Evolutionary conservation across 2,113 vertebrate species (phyloP).

Genomic region (Microtus ochrogaster): DNA sequence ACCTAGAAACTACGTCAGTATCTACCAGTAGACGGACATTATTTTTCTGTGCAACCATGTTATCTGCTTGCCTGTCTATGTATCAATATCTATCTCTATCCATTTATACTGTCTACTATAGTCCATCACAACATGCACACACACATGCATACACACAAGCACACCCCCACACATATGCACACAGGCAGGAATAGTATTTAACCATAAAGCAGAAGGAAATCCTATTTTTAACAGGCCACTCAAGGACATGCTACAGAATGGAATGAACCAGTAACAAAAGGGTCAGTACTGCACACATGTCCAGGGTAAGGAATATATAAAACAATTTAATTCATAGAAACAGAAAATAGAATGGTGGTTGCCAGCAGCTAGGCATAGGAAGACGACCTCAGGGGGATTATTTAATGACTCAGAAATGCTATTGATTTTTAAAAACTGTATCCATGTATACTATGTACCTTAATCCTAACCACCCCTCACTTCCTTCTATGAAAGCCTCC

Average conservation of each 20-base stretch:
- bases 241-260: background rate
- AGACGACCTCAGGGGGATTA: background rate
- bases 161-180: background rate
- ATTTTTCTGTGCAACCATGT: background rate
- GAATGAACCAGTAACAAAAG: background rate
- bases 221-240: background rate
- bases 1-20: background rate
- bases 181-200: background rate
- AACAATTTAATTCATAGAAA: background rate
- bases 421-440: background rate
- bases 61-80: background rate
- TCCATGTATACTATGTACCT: background rate
- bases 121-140: background rate
- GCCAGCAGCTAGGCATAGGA: background rate
- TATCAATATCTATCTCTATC: background rate
- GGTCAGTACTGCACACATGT: background rate
- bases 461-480: background rate
- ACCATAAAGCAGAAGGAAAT: background rate
- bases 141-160: background rate
- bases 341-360: background rate
- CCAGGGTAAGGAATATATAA: background rate
- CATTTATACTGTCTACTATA: background rate
- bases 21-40: background rate
- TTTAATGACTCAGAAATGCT: background rate
- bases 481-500: background rate